These are phyloP conservation scores for Egretta garzetta DNA, from an alignment of 2,113 vertebrate genomes.

Conservation along the genomic window DNA sequence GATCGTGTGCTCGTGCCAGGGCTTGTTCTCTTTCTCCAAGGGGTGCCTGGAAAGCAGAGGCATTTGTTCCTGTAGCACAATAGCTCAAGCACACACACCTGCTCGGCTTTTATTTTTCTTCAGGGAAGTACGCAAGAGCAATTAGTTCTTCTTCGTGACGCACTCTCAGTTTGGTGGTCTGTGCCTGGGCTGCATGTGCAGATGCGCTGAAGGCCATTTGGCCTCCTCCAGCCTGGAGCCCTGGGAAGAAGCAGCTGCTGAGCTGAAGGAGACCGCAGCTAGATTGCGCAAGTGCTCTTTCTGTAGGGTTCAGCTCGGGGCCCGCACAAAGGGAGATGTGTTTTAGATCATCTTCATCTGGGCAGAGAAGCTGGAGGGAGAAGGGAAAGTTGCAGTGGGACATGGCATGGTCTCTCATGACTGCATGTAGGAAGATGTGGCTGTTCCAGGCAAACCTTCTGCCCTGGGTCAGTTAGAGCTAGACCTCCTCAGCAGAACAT, in stretches of 20 bases:
- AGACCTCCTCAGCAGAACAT: not conserved
- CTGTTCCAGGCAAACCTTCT: not conserved
- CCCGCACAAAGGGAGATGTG: not conserved
- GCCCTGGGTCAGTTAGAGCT: not conserved
- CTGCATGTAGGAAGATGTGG: not conserved
- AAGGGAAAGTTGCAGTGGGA: not conserved
- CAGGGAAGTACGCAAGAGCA: slow-evolving; percentile 28
- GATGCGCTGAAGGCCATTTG: not conserved
- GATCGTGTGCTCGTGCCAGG: not conserved
- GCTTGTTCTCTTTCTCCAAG: slow-evolving; percentile 19
- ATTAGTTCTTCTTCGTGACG: not conserved
- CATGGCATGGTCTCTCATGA: not conserved
- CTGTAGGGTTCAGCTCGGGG: slow-evolving; percentile 32
- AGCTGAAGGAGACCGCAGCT: not conserved
- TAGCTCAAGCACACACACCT: slow-evolving; percentile 20
- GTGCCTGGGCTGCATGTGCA: not conserved
- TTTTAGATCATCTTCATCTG: not conserved
- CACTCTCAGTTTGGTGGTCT: not conserved
- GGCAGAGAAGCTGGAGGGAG: not conserved
- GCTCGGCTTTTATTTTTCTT: slow-evolving; percentile 48
- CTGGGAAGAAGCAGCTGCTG: slow-evolving; percentile 48
- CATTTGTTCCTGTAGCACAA: slow-evolving; percentile 18
- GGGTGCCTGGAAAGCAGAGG: slow-evolving; percentile 38
- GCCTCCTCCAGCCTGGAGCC: not conserved
- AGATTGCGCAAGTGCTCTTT: slow-evolving; percentile 19